phyloP scores from a whole-genome alignment of 1,140 invertebrate genomes.

The Aphelinus atriplicis region DNA sequence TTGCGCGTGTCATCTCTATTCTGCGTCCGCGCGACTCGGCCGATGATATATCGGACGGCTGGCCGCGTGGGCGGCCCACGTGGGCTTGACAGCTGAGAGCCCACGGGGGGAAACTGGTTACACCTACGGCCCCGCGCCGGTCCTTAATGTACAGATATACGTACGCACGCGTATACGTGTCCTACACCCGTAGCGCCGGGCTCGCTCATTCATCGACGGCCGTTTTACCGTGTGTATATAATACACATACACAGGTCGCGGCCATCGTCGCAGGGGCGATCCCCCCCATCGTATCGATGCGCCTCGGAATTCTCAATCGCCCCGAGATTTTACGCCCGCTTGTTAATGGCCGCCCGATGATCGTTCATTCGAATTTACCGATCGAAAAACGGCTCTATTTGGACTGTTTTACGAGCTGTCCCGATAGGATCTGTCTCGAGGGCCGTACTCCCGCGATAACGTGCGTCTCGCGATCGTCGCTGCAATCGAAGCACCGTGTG shows the following conservation, averaged over 20 bases:
- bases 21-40: not conserved
- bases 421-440: not conserved
- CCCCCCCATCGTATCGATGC: too few relatives aligned
- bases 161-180: too few relatives aligned
- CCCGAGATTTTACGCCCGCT: not conserved
- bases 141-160: too few relatives aligned
- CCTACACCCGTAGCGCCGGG: too few relatives aligned
- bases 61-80: constrained; percentile 61
- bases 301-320: too few relatives aligned
- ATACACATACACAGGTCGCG: too few relatives aligned
- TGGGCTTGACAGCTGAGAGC: constrained; percentile 64
- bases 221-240: too few relatives aligned
- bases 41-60: constrained; percentile 47
- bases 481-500: too few relatives aligned
- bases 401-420: constrained; percentile 12
- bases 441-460: too few relatives aligned
- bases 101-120: constrained; percentile 61
- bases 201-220: too few relatives aligned
- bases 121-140: constrained; percentile 52
- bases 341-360: not conserved
- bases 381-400: not conserved
- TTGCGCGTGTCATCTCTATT: constrained; percentile 28
- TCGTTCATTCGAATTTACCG: not conserved
- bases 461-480: too few relatives aligned
- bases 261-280: too few relatives aligned